phyloP scores from a whole-genome alignment of 2,888 invertebrate species.

The Corbicula japonica region DNA sequence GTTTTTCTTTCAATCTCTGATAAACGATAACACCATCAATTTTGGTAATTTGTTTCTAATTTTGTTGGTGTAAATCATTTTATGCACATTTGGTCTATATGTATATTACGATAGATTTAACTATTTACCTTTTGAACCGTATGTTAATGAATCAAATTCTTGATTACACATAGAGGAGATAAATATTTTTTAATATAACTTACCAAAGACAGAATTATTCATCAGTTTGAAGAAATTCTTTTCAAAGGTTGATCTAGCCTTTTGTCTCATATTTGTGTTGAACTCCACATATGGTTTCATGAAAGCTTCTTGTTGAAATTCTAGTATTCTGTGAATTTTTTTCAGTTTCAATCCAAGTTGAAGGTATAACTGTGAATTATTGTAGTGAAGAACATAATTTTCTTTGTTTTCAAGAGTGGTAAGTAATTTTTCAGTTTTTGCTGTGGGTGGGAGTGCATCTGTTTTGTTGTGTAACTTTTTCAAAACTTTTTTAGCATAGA shows the following conservation, averaged over 20 bases:
- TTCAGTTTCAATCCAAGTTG: slow-evolving; percentile 71
- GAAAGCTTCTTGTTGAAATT: slow-evolving; percentile 80
- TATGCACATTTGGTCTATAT: too few relatives aligned
- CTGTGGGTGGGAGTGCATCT: slow-evolving; percentile 24
- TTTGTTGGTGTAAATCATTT: too few relatives aligned
- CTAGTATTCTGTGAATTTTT: slow-evolving; percentile 78
- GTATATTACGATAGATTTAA: too few relatives aligned
- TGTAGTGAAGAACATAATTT: slow-evolving; percentile 82
- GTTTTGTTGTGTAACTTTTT: neutral
- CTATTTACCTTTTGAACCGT: too few relatives aligned
- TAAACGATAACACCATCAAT: too few relatives aligned
- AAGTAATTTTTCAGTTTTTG: slow-evolving; percentile 66
- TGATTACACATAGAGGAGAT: too few relatives aligned
- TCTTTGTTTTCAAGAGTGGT: slow-evolving; percentile 63
- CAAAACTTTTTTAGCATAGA: neutral
- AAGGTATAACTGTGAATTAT: slow-evolving; percentile 79
- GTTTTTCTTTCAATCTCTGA: too few relatives aligned
- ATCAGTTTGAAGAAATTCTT: slow-evolving; percentile 79
- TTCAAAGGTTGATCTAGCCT: slow-evolving; percentile 79
- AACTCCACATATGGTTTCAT: slow-evolving; percentile 82
- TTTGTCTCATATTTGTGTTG: slow-evolving; percentile 69
- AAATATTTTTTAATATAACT: slow-evolving; percentile 9
- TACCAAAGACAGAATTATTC: slow-evolving; percentile 72
- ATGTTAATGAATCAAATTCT: too few relatives aligned
- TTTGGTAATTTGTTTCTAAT: too few relatives aligned